These are phyloP conservation scores for Antheraea assamensis DNA, from an alignment of 2,888 invertebrate genomes.

Conservation along the genomic window DNA sequence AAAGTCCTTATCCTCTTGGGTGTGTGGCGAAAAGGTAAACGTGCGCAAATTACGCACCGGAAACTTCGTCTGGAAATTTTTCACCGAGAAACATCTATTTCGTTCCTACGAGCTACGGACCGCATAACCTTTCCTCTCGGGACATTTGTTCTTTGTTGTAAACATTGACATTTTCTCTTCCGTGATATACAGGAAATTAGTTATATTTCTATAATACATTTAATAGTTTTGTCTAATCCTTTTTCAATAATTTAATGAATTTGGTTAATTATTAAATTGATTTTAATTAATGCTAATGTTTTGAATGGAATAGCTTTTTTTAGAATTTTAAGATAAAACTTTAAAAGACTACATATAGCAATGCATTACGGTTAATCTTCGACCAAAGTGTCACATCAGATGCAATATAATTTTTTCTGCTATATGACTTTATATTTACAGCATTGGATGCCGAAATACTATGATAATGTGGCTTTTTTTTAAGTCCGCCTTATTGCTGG, in stretches of 20 bases:
- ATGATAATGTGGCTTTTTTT: too few relatives aligned
- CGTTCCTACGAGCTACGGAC: not conserved
- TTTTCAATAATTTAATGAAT: not conserved
- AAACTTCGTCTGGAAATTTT: slow-evolving; percentile 39
- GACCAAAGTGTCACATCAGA: too few relatives aligned
- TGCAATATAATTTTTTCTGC: too few relatives aligned
- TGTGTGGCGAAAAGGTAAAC: slow-evolving; percentile 39
- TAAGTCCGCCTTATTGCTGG: too few relatives aligned
- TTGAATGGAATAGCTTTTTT: too few relatives aligned
- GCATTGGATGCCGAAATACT: too few relatives aligned
- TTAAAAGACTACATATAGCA: too few relatives aligned
- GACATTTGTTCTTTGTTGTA: slow-evolving; percentile 15
- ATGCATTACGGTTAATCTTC: too few relatives aligned
- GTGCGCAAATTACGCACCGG: slow-evolving; percentile 36
- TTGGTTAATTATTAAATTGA: not conserved
- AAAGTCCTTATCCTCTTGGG: slow-evolving; percentile 41
- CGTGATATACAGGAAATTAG: not conserved
- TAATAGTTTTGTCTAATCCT: not conserved
- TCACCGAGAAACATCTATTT: slow-evolving; percentile 28
- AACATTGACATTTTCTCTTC: slow-evolving; percentile 8
- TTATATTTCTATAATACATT: not conserved
- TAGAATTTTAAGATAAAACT: too few relatives aligned
- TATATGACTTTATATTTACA: too few relatives aligned
- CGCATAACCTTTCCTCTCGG: slow-evolving; percentile 14
- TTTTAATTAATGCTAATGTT: too few relatives aligned